These are phyloP conservation scores for Gallinago media DNA, from an alignment of 2,113 vertebrate species.

Conservation along the genomic window DNA sequence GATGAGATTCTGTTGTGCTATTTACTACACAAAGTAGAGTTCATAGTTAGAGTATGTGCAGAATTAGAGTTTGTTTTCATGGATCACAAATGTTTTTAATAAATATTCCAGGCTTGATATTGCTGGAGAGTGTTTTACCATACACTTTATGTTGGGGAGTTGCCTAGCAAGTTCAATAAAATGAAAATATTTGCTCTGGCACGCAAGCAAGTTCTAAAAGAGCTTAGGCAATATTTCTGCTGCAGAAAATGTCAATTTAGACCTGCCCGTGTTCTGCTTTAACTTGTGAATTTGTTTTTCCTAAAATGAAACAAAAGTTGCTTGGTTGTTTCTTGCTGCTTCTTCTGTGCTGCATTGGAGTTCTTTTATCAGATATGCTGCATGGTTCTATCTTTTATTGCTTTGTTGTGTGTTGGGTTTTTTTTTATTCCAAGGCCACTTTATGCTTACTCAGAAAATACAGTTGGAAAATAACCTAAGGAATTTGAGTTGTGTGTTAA, in stretches of 20 bases:
- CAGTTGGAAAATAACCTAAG: background rate
- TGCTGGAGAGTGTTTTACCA: background rate
- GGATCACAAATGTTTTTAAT: conserved; percentile 29
- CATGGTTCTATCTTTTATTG: background rate
- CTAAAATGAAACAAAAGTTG: background rate
- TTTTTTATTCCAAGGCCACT: background rate
- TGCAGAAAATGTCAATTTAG: background rate
- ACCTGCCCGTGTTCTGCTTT: background rate
- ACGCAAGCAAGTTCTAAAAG: conserved; percentile 22
- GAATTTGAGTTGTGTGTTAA: background rate
- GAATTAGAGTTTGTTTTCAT: conserved; percentile 34
- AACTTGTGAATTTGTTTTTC: background rate
- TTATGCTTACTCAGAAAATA: background rate
- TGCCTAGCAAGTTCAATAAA: conserved; percentile 48
- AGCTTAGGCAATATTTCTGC: conserved; percentile 20
- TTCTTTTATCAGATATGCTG: background rate
- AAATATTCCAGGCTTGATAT: background rate
- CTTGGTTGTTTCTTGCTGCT: background rate
- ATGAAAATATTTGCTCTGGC: conserved; percentile 64
- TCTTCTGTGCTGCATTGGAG: background rate
- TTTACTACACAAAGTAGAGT: background rate
- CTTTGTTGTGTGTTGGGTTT: background rate
- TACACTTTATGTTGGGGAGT: background rate
- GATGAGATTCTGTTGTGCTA: background rate
- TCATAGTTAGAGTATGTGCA: background rate